Evolutionary conservation across 2,888 invertebrate species (phyloP).

Genomic region (Nasonovia ribisnigri): DNA sequence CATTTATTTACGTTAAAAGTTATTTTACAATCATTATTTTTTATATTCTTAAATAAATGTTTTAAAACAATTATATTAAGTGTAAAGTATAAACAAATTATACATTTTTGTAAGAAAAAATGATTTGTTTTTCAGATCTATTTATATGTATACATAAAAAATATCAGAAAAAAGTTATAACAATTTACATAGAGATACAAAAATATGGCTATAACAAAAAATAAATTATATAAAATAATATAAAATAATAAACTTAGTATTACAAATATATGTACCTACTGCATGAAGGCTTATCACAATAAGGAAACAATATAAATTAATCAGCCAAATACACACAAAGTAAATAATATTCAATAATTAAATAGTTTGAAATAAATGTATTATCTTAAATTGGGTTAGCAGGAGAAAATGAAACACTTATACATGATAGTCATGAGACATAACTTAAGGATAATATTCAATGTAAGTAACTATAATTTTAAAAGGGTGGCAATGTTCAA

Average conservation of each 20-base stretch:
- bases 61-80: neutral
- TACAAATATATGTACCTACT: neutral
- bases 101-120: neutral
- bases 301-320: neutral
- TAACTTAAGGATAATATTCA: neutral
- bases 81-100: neutral
- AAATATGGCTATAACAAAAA: conserved; percentile 49
- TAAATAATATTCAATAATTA: neutral
- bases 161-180: conserved; percentile 12
- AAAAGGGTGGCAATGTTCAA: neutral
- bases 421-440: neutral
- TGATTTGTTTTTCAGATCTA: conserved; percentile 9
- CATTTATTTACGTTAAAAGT: neutral
- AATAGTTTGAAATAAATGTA: neutral
- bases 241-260: conserved; percentile 4
- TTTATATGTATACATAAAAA: neutral
- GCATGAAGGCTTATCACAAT: neutral
- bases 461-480: neutral
- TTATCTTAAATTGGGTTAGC: neutral
- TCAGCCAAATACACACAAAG: conserved; percentile 6
- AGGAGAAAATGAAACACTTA: neutral
- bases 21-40: neutral
- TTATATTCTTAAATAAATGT: neutral
- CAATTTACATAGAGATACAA: conserved; percentile 14
- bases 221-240: conserved; percentile 16